These are phyloP conservation scores for Noturus placidus DNA, from an alignment of 2,113 vertebrate species.

Conservation along the genomic window DNA sequence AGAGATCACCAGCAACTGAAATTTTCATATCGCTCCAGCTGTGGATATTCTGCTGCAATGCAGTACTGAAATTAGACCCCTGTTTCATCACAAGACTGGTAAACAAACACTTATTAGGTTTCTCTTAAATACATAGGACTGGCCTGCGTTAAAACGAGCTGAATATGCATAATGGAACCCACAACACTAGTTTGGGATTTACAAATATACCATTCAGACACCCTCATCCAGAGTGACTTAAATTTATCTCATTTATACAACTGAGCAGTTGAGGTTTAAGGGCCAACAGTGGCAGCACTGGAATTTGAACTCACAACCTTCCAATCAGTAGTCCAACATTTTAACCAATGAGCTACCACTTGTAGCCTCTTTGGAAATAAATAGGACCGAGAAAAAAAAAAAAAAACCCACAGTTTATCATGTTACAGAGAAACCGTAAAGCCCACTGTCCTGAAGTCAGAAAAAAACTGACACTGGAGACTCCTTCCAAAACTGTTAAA, in stretches of 20 bases:
- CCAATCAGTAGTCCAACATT: too few species aligned
- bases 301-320: too few species aligned
- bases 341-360: too few species aligned
- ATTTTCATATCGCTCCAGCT: constrained; percentile 51
- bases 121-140: background rate
- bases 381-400: background rate
- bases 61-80: constrained; percentile 45
- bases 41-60: constrained; percentile 53
- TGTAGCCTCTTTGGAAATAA: background rate
- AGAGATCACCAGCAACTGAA: constrained; percentile 53
- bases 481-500: background rate
- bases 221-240: too few species aligned
- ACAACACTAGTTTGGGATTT: background rate
- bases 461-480: background rate
- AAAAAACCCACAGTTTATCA: background rate
- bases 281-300: too few species aligned
- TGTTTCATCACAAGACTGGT: constrained; percentile 16
- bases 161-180: background rate
- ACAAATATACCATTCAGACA: background rate
- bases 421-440: background rate
- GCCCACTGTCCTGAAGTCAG: background rate
- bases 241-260: too few species aligned
- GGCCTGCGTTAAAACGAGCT: background rate
- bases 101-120: constrained; percentile 11
- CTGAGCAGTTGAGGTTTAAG: too few species aligned